A percentile compares a stretch with the other conserved stretches of the same genome.
These are phyloP conservation scores for Eurystomus glaucurus DNA, from an alignment of 2,797 vertebrate species.

Conservation along the genomic window DNA sequence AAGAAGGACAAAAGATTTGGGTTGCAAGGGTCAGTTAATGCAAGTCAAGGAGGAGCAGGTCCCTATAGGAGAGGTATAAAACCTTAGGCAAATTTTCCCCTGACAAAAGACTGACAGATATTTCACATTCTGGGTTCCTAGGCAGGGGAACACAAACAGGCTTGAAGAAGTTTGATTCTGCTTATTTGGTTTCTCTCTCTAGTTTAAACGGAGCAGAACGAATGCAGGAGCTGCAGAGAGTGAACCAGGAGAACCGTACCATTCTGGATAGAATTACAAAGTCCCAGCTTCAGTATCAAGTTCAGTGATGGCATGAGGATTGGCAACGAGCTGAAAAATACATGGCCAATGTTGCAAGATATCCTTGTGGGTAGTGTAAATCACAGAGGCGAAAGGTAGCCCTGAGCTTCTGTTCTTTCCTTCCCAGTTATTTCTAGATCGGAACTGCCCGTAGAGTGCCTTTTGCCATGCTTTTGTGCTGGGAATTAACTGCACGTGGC, in stretches of 20 bases:
- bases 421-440: not conserved
- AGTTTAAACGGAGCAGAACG: slow-evolving; percentile 80
- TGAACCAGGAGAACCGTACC: slow-evolving; percentile 80
- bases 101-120: not conserved
- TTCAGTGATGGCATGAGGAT: slow-evolving; percentile 80
- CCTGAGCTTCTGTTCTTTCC: not conserved
- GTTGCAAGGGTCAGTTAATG: not conserved
- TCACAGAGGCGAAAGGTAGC: slow-evolving; percentile 51
- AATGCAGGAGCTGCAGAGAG: slow-evolving; percentile 78
- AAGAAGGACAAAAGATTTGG: not conserved
- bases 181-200: not conserved
- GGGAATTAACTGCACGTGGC: slow-evolving; percentile 8
- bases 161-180: not conserved
- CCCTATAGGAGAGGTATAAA: not conserved
- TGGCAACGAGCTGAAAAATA: slow-evolving; percentile 78
- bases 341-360: slow-evolving; percentile 71
- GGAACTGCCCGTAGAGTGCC: not conserved
- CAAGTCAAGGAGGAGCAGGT: not conserved
- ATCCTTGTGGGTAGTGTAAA: slow-evolving; percentile 60
- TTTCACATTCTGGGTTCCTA: not conserved
- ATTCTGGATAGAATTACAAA: slow-evolving; percentile 79
- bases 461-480: not conserved
- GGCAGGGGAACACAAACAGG: not conserved
- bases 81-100: not conserved
- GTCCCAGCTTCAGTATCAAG: slow-evolving; percentile 74